Evolutionary conservation across 2,888 invertebrate species (phyloP).

Genomic region (Napeogenes sylphis): DNA sequence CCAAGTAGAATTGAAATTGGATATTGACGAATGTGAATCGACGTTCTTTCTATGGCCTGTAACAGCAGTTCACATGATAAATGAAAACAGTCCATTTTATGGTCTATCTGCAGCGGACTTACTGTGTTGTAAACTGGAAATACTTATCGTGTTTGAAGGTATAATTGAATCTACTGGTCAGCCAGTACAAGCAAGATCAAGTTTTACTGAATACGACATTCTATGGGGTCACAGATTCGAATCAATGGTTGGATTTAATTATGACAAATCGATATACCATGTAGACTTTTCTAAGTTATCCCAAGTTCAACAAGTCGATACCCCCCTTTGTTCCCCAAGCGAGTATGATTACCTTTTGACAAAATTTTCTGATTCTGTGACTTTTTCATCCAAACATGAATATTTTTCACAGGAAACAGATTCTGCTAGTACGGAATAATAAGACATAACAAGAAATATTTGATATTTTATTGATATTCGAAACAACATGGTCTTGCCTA

Average conservation of each 20-base stretch:
- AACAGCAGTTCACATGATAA: slow-evolving; percentile 93
- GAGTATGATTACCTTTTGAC: slow-evolving; percentile 67
- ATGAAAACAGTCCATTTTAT: slow-evolving; percentile 91
- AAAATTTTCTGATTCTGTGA: slow-evolving; percentile 7
- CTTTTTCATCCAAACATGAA: slow-evolving; percentile 1
- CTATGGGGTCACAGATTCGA: slow-evolving; percentile 93
- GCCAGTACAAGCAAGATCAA: slow-evolving; percentile 88
- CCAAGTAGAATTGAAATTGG: slow-evolving; percentile 86
- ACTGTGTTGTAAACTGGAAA: slow-evolving; percentile 88
- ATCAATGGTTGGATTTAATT: slow-evolving; percentile 85
- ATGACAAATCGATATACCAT: slow-evolving; percentile 82
- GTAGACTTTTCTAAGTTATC: slow-evolving; percentile 95
- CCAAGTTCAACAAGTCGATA: slow-evolving; percentile 89
- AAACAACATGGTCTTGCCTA: no score
- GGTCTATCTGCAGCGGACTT: slow-evolving; percentile 93
- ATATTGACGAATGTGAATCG: slow-evolving; percentile 91
- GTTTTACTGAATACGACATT: slow-evolving; percentile 88
- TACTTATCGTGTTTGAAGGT: slow-evolving; percentile 93
- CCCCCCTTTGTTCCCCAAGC: slow-evolving; percentile 89
- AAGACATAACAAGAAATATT: no score
- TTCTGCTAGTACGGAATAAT: neutral
- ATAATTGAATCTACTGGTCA: slow-evolving; percentile 93
- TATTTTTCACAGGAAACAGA: neutral
- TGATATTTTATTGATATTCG: no score
- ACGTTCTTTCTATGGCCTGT: slow-evolving; percentile 98